These are phyloP conservation scores for Halisarca cf. caerulea DNA, from an alignment of 37 sponge, comb jelly and placozoan species.

Conservation along the genomic window DNA sequence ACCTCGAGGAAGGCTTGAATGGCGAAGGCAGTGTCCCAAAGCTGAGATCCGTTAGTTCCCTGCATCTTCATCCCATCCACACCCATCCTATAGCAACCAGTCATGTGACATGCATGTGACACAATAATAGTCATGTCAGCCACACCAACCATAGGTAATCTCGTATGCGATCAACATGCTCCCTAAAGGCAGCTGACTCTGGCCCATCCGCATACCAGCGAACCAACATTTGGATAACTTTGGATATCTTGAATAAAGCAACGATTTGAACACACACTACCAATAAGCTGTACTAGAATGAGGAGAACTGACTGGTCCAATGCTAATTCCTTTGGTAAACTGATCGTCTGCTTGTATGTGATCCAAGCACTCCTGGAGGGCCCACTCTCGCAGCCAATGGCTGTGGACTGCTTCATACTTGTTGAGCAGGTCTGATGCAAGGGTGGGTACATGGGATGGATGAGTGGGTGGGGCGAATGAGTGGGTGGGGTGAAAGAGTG, in stretches of 20 bases:
- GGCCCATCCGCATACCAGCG: constrained; percentile 84
- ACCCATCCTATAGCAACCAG: constrained; percentile 71
- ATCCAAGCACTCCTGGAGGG: constrained; percentile 64
- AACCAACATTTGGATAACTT: constrained; percentile 89
- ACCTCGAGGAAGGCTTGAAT: constrained; percentile 81
- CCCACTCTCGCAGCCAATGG: constrained; percentile 50
- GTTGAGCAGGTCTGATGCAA: constrained; percentile 50
- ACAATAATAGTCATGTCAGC: background rate
- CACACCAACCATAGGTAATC: constrained; percentile 84
- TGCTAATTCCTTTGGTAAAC: constrained; percentile 86
- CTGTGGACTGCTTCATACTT: constrained; percentile 62
- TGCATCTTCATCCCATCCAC: constrained; percentile 93
- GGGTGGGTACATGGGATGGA: background rate
- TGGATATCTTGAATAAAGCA: constrained; percentile 77
- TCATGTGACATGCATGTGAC: background rate
- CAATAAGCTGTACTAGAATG: too few relatives aligned
- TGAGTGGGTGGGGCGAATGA: background rate
- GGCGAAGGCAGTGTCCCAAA: constrained; percentile 89
- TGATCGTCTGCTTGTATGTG: constrained; percentile 83
- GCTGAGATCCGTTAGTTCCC: constrained; percentile 92
- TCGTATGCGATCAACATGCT: constrained; percentile 71
- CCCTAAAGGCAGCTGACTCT: constrained; percentile 61
- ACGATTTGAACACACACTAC: too few relatives aligned
- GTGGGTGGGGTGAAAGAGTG: background rate
- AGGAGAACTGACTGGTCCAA: constrained; percentile 82